Evolutionary conservation across 2,888 invertebrate genomes (phyloP).

Genomic region (Hymenopus coronatus): DNA sequence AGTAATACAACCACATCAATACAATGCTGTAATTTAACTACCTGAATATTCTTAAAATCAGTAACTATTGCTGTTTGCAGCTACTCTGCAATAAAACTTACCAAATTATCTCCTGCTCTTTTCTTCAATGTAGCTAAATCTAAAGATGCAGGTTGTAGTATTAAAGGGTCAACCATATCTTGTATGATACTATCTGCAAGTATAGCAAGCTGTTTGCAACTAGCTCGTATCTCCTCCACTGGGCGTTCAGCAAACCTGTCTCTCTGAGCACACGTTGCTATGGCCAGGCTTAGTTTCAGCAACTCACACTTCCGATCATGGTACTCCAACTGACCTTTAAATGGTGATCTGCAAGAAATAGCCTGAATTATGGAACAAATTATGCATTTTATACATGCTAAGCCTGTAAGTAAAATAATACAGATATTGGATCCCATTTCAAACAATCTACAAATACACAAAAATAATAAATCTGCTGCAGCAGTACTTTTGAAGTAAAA

Average conservation of each 20-base stretch:
- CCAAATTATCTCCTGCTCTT: constrained; percentile 75
- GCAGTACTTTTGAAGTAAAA: too few species aligned
- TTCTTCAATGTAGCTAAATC: constrained; percentile 85
- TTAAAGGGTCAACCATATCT: constrained; percentile 82
- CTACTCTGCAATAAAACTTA: constrained; percentile 39
- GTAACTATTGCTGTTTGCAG: too few species aligned
- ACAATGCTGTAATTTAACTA: too few species aligned
- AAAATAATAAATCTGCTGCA: too few species aligned
- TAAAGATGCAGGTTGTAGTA: constrained; percentile 87
- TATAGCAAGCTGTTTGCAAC: constrained; percentile 71
- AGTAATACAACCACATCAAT: too few species aligned
- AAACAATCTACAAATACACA: too few species aligned
- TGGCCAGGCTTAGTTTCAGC: constrained; percentile 75
- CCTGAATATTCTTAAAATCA: too few species aligned
- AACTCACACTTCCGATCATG: constrained; percentile 68
- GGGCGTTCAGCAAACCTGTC: constrained; percentile 87
- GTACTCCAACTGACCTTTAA: constrained; percentile 65
- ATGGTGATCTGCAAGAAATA: constrained; percentile 51
- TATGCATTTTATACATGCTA: too few species aligned
- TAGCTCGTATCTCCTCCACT: constrained; percentile 68
- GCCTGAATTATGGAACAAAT: not conserved
- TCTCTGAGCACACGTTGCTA: constrained; percentile 86
- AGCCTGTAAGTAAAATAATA: too few species aligned
- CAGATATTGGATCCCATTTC: too few species aligned
- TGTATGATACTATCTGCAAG: constrained; percentile 78